phyloP scores from a whole-genome alignment of 2,113 vertebrate species.

The Eulacestoma nigropectus region DNA sequence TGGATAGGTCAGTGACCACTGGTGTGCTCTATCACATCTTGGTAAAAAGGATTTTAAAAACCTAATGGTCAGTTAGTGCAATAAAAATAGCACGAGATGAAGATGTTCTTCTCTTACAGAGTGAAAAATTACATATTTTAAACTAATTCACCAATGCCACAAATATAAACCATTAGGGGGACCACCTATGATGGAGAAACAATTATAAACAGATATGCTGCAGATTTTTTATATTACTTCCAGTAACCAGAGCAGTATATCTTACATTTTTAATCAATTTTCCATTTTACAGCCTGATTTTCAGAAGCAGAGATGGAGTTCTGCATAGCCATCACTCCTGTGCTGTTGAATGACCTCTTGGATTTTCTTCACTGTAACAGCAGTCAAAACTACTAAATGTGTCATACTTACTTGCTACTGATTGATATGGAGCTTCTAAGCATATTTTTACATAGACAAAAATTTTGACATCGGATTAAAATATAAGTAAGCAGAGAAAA shows the following conservation, averaged over 20 bases:
- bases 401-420: not conserved
- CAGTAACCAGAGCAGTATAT: not conserved
- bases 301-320: not conserved
- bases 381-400: not conserved
- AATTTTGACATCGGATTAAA: not conserved
- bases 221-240: conserved; percentile 10
- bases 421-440: conserved; percentile 9
- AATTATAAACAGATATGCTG: not conserved
- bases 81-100: not conserved
- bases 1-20: not conserved
- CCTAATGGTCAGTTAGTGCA: not conserved
- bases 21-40: not conserved
- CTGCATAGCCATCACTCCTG: not conserved
- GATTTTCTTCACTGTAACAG: not conserved
- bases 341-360: not conserved
- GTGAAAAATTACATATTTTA: not conserved
- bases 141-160: not conserved
- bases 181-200: conserved; percentile 18
- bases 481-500: not conserved
- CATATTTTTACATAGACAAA: not conserved
- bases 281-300: conserved; percentile 24
- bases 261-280: conserved; percentile 50
- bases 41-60: not conserved
- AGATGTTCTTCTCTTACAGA: not conserved
- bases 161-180: conserved; percentile 25